Percentiles rank a stretch among this genome's conserved stretches.
Evolutionary conservation across 2,888 invertebrate genomes (phyloP).

Genomic region (Agrypnus murinus): DNA sequence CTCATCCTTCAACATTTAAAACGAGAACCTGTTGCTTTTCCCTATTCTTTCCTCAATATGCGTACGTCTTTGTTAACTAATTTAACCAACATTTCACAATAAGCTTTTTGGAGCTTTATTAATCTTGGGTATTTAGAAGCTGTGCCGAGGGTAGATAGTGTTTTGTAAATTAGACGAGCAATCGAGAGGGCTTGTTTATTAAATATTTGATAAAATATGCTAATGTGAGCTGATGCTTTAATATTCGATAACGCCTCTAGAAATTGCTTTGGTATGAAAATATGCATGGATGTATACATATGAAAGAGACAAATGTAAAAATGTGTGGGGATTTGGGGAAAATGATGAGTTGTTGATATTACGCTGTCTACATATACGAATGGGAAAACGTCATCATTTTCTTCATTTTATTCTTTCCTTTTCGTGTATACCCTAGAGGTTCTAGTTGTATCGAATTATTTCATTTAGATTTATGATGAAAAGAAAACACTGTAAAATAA

Average conservation of each 20-base stretch:
- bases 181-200: not conserved
- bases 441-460: constrained; percentile 5
- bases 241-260: too few relatives aligned
- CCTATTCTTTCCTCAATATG: not conserved
- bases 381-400: constrained; percentile 14
- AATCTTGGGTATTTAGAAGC: constrained; percentile 3
- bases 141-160: not conserved
- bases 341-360: constrained; percentile 23
- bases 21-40: constrained; percentile 12
- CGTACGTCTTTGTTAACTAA: constrained; percentile 18
- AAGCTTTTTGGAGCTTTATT: constrained; percentile 22
- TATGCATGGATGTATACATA: too few relatives aligned
- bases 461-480: constrained; percentile 15
- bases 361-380: constrained; percentile 5
- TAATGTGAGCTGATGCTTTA: too few relatives aligned
- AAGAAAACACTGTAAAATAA: not conserved
- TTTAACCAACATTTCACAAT: constrained; percentile 19
- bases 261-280: too few relatives aligned
- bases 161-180: not conserved
- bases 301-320: constrained; percentile 7
- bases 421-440: not conserved
- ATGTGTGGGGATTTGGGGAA: constrained; percentile 14
- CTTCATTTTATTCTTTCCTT: constrained; percentile 13
- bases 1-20: not conserved
- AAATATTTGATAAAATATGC: not conserved